Conservation (phyloP, 1,140 invertebrate genomes). For the Centruroides sculpturatus region DNA sequence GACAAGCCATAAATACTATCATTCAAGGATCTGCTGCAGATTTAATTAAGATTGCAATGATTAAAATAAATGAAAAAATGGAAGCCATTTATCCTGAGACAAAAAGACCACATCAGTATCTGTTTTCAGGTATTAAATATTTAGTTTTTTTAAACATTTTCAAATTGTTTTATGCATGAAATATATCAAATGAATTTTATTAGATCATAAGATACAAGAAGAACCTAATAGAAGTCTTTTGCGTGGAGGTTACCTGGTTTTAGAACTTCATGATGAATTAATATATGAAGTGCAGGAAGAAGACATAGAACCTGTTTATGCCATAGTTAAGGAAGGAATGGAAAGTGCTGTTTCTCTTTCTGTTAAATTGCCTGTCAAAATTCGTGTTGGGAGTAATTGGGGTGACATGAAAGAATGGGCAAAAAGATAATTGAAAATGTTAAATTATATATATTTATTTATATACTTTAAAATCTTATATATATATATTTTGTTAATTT, state of each 20-base stretch:
- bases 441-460: too few species aligned
- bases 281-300: constrained; percentile 66
- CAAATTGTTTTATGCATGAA: too few species aligned
- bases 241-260: constrained; percentile 45
- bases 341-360: constrained; percentile 53
- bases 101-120: too few species aligned
- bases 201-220: neutral
- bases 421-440: too few species aligned
- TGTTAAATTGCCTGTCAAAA: constrained; percentile 70
- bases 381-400: constrained; percentile 68
- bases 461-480: too few species aligned
- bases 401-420: constrained; percentile 25
- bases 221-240: neutral
- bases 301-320: constrained; percentile 43
- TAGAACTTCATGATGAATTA: constrained; percentile 93
- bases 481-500: too few species aligned
- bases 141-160: too few species aligned
- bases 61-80: constrained; percentile 46
- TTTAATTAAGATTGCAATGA: constrained; percentile 80
- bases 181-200: too few species aligned
- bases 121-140: too few species aligned
- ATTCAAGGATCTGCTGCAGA: constrained; percentile 94
- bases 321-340: constrained; percentile 60
- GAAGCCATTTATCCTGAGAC: constrained; percentile 2
- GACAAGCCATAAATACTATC: constrained; percentile 87